These are phyloP conservation scores for Urocynchramus pylzowi DNA, from an alignment of 2,113 vertebrate species.

Conservation along the genomic window DNA sequence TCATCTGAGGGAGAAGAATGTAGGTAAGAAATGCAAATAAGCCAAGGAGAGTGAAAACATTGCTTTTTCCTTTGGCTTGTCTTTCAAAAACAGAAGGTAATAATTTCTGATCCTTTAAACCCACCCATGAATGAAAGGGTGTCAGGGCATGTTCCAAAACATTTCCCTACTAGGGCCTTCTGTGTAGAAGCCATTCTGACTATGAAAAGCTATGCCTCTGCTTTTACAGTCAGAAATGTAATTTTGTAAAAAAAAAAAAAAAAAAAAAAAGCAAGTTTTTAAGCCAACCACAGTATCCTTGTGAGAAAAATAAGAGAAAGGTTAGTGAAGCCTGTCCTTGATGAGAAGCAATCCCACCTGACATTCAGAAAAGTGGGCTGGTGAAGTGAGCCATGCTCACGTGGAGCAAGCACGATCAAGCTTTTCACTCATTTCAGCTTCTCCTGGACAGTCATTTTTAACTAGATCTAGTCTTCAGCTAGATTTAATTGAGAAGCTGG, in stretches of 20 bases:
- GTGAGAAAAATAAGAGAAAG: slow-evolving; percentile 8
- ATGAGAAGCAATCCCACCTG: neutral
- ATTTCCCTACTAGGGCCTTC: neutral
- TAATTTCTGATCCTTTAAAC: slow-evolving; percentile 31
- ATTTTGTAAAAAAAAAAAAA: neutral
- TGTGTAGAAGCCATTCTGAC: neutral
- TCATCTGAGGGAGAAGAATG: slow-evolving; percentile 6
- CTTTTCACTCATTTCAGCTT: neutral
- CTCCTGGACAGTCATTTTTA: neutral
- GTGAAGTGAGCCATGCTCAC: neutral
- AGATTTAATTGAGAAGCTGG: slow-evolving; percentile 41
- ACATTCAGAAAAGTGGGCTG: neutral
- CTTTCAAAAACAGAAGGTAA: neutral
- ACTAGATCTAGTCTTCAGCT: neutral
- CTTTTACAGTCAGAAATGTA: slow-evolving; percentile 5
- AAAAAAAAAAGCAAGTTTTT: neutral
- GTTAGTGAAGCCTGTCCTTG: neutral
- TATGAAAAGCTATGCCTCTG: neutral
- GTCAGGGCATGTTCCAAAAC: neutral
- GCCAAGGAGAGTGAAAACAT: neutral
- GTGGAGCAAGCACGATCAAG: neutral
- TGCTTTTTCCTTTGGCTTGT: slow-evolving; percentile 1
- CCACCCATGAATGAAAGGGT: neutral
- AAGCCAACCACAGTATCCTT: neutral
- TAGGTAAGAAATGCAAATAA: slow-evolving; percentile 38